phyloP scores from a whole-genome alignment of 1,140 invertebrate genomes.

The Leptopilina clavipes region DNA sequence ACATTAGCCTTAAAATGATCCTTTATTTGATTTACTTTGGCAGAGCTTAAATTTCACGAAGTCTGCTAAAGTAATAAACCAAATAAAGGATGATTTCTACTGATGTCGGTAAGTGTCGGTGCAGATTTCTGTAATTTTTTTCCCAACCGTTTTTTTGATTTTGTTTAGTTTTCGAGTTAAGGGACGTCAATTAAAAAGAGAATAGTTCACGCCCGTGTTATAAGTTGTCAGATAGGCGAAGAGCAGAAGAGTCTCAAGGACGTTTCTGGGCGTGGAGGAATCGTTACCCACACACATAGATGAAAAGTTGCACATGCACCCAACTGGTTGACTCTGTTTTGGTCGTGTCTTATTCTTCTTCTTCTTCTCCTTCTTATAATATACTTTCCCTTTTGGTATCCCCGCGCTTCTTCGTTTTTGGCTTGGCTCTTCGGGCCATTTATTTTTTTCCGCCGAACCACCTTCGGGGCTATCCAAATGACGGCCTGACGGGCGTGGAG shows the following conservation, averaged over 20 bases:
- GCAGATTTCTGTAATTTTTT: no score
- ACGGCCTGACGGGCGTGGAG: conserved; percentile 56
- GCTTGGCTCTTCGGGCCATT: conserved; percentile 63
- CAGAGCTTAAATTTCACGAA: no score
- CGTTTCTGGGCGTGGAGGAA: conserved; percentile 66
- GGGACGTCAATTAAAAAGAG: conserved; percentile 7
- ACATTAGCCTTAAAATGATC: no score
- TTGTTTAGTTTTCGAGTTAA: no score
- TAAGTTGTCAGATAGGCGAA: conserved; percentile 47
- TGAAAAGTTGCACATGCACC: not conserved
- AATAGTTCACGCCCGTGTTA: conserved; percentile 35
- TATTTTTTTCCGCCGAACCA: conserved; percentile 61
- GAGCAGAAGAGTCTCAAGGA: conserved; percentile 61
- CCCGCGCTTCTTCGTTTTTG: conserved; percentile 37
- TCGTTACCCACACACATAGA: conserved; percentile 41
- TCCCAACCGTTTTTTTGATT: no score
- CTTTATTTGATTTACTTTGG: no score
- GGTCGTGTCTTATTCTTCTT: conserved; percentile 38
- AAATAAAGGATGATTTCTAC: no score
- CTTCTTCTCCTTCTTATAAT: no score
- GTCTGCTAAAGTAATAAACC: no score
- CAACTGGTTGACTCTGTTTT: conserved; percentile 18
- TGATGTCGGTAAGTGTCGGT: no score
- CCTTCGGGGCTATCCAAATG: conserved; percentile 64
- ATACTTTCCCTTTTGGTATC: conserved; percentile 35